Conservation (phyloP, 2,797 vertebrate genomes). For the Sitta carolinensis region DNA sequence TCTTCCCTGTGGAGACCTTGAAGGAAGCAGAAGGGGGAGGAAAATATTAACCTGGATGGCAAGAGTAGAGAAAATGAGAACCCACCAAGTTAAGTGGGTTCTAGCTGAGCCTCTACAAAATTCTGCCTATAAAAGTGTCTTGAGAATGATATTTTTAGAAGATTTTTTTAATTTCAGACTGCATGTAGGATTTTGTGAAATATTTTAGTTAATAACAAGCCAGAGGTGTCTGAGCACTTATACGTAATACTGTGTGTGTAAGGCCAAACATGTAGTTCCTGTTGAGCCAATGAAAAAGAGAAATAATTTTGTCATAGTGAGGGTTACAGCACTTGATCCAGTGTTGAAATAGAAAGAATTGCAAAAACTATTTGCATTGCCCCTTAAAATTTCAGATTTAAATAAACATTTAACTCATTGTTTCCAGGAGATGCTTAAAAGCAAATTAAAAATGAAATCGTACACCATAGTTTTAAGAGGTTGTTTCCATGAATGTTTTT, state of each 20-base stretch:
- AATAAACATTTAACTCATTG: background rate
- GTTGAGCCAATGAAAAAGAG: background rate
- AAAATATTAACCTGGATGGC: background rate
- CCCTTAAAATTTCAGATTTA: background rate
- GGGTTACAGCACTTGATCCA: background rate
- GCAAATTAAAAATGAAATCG: background rate
- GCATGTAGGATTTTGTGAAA: background rate
- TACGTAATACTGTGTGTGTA: rapidly evolving
- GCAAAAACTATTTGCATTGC: conserved; percentile 17
- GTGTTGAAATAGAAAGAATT: conserved; percentile 38
- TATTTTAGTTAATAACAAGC: background rate
- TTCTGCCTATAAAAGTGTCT: background rate
- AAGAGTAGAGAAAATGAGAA: background rate
- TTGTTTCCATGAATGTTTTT: background rate
- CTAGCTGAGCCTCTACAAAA: background rate
- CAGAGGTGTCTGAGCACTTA: background rate
- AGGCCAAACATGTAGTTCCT: background rate
- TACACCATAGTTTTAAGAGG: background rate
- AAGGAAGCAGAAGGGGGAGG: background rate
- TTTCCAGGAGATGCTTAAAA: background rate
- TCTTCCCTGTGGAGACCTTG: background rate
- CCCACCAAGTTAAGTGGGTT: background rate
- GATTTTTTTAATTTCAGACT: background rate
- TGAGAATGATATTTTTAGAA: background rate
- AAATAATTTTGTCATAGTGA: background rate